phyloP scores from a whole-genome alignment of 2,113 vertebrate species.

The Erythrocebus patas region DNA sequence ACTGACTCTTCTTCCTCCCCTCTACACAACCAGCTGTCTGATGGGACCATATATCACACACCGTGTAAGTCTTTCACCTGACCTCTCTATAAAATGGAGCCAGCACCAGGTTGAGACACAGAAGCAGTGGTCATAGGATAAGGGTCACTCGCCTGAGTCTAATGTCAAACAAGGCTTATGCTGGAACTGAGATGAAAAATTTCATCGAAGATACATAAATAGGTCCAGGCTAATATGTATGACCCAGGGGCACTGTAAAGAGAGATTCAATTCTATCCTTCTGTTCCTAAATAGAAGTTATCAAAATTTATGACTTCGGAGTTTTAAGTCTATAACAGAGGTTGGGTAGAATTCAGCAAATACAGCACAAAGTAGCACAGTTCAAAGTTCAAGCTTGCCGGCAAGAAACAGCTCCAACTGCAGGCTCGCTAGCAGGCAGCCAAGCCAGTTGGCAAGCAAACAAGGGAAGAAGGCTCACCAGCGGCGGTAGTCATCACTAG shows the following conservation, averaged over 20 bases:
- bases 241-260: accelerated
- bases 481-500: background rate
- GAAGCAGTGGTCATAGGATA: background rate
- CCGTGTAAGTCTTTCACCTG: background rate
- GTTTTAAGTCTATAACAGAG: background rate
- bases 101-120: too few relatives aligned
- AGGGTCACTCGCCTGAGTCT: background rate
- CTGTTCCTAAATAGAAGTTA: background rate
- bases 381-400: background rate
- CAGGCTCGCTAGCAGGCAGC: background rate
- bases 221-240: background rate
- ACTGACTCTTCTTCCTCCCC: background rate
- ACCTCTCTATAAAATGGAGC: background rate
- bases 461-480: background rate
- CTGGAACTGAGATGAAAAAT: background rate
- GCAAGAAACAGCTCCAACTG: background rate
- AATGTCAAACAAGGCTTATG: background rate
- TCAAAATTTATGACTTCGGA: background rate
- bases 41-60: background rate
- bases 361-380: background rate
- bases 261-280: background rate
- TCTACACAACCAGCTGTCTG: background rate
- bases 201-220: background rate
- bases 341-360: background rate
- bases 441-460: background rate